Evolutionary conservation across 1,140 invertebrate genomes (phyloP).

Genomic region (Anoplophora glabripennis): DNA sequence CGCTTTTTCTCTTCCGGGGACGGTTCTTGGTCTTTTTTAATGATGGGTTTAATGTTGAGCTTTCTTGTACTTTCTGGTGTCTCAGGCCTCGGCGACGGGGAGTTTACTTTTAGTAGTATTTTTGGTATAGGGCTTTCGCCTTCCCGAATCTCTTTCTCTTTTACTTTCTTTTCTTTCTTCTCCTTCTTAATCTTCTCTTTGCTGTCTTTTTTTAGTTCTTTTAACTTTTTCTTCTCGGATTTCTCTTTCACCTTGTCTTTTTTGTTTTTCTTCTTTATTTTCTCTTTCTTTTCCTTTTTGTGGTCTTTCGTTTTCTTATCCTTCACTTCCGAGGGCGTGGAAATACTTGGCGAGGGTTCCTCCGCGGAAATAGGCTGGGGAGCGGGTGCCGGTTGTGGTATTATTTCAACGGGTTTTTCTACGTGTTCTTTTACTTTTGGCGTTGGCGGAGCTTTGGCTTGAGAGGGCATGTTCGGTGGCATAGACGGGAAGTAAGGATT

Average conservation of each 20-base stretch:
- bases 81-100: conserved; percentile 62
- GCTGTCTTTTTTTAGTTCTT: conserved; percentile 58
- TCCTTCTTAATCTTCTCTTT: conserved; percentile 57
- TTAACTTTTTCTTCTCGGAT: conserved; percentile 56
- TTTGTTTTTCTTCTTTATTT: conserved; percentile 57
- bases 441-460: conserved; percentile 39
- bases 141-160: conserved; percentile 42
- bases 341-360: conserved; percentile 13
- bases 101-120: conserved; percentile 74
- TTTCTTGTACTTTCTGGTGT: conserved; percentile 54
- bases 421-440: conserved; percentile 25
- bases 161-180: conserved; percentile 36
- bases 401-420: conserved; percentile 24
- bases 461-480: conserved; percentile 40
- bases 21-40: conserved; percentile 57
- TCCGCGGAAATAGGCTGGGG: conserved; percentile 15
- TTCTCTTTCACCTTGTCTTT: conserved; percentile 58
- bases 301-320: conserved; percentile 54
- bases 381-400: conserved; percentile 2
- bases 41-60: conserved; percentile 67
- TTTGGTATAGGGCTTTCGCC: conserved; percentile 60
- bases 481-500: conserved; percentile 53
- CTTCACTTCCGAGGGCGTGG: conserved; percentile 14
- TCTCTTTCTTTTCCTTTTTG: conserved; percentile 73
- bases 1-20: conserved; percentile 47